Evolutionary conservation across 2,888 invertebrate genomes (phyloP), one percentile per base, ranked within the genome.

Genomic region (Drosophila pullipes): DNA sequence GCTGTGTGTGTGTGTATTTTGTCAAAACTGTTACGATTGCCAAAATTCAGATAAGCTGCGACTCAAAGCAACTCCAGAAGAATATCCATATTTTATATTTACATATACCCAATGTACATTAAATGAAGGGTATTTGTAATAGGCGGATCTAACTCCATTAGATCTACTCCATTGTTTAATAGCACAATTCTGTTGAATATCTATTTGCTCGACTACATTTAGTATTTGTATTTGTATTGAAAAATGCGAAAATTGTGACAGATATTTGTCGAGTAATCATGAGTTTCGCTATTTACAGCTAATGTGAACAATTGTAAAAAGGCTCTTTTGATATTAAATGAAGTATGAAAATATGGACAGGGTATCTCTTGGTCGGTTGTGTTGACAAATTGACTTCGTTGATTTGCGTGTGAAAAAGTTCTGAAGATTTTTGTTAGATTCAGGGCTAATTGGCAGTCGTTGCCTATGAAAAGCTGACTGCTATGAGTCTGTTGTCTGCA

Each of bases 1-100:
- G 37, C 25, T 64, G 41, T 64, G 60, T 65, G 60, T 10, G 53
- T 73, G 64, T 88, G 86, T 82, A 90, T 85, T 87, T 90, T 87
- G 90, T 87, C 90, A 87, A 87, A 86, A 86, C 86, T 88, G 83
- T 90, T 87, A 85, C 86, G 90, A 88, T 90, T 85, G 82, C 90
- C 81, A 89, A 85, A 81, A 81, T 77, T 75, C 76, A 81, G 85
- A 85, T 85, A 89, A 89, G 85, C 74, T 18, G 57, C 41, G 61
- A 61, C 66, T 69, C 54, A 59, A 58, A 67, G 37, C 30, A 65
- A 47, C 70, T 63, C 58, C 13, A 63, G 39, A 33, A 55, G 54
- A 68, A 39, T 57, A 65, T 18, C 64, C 44, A 67, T 7, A 18
- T 18, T 4, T 9, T 18, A 18, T 9, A 44, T 37, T 22, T 64